Base-by-base conservation (phyloP, 2,888 invertebrate genomes). In the Tricholauxania praeusta region DNA sequence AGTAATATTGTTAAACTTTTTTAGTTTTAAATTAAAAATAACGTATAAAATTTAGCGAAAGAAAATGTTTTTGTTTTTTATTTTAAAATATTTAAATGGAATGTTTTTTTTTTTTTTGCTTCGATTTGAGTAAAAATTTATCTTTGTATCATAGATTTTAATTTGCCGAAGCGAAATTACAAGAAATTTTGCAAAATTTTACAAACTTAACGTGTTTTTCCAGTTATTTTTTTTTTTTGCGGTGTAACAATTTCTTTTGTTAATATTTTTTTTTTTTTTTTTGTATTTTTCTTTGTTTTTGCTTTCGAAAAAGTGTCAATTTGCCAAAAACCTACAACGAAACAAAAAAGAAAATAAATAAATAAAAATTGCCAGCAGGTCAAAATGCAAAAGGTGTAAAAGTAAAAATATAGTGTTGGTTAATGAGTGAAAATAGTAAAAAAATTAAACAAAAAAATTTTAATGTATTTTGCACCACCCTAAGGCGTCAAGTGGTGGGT, bases 241-340 rank as follows among this genome's bases (percentile, higher is more conserved):
- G 28, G 28, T 28, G 28, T 28, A 28, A 28, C 28, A 28, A 2
- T 48, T 55, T 67, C 22, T 55, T 28, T 39, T 22, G 62, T 39
- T 62, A 49, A 39, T 19, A 51, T 51, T n/a, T 70, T 69, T 69
- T 2, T 28, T 19, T 57, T 60, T 49, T 12, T 47, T 48, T 68
- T 8, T 28, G n/a, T 62, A n/a, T 66, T 60, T 72, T 70, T n/a
- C 14, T 55, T 32, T 62, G 32, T 57, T 28, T 70, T 48, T 74
- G 64, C 65, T 65, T 62, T 74, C 70, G 70, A 68, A 74, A 72
- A 67, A 76, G 72, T 75, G 77, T 78, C 76, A 78, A 76, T 78
- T 78, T 76, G 76, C 79, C 77, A 79, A 78, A 78, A 76, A 77
- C 79, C 79, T 79, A 79, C 64, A 79, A 79, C 64, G 79, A 78